These are phyloP conservation scores for Girardia tigrina DNA, from an alignment of 2,888 invertebrate species.

Conservation along the genomic window DNA sequence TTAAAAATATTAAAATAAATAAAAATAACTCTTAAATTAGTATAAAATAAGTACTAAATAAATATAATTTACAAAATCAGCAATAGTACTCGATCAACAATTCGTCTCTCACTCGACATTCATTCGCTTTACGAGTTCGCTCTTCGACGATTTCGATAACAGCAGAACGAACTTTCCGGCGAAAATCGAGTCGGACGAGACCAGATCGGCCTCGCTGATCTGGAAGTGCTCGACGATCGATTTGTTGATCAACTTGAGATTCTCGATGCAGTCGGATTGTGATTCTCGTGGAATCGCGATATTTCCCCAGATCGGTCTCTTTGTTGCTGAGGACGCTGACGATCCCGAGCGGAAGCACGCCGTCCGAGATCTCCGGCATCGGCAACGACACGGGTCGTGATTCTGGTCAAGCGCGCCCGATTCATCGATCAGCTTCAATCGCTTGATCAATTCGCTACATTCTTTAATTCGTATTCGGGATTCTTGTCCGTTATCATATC, in stretches of 20 bases:
- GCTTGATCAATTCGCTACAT: neutral
- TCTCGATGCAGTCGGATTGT: neutral
- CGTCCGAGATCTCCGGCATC: neutral
- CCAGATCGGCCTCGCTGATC: neutral
- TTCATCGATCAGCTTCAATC: neutral
- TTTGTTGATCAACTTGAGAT: neutral
- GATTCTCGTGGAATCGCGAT: neutral
- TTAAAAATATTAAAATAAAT: too few relatives aligned
- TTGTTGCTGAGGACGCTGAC: neutral
- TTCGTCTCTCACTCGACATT: neutral
- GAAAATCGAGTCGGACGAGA: neutral
- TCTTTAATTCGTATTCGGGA: neutral
- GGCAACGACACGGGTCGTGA: neutral
- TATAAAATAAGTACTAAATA: too few relatives aligned
- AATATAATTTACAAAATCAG: too few relatives aligned
- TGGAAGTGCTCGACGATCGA: neutral
- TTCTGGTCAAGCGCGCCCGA: neutral
- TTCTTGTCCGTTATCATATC: neutral
- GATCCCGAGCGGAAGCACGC: neutral
- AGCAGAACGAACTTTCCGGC: neutral
- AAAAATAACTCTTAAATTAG: too few relatives aligned
- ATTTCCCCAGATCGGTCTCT: neutral
- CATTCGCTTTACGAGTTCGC: neutral
- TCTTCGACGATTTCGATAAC: neutral
- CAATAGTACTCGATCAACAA: too few relatives aligned